These are phyloP conservation scores for Drosophila rhopaloa DNA, from an alignment of 1,140 invertebrate species.

Conservation along the genomic window DNA sequence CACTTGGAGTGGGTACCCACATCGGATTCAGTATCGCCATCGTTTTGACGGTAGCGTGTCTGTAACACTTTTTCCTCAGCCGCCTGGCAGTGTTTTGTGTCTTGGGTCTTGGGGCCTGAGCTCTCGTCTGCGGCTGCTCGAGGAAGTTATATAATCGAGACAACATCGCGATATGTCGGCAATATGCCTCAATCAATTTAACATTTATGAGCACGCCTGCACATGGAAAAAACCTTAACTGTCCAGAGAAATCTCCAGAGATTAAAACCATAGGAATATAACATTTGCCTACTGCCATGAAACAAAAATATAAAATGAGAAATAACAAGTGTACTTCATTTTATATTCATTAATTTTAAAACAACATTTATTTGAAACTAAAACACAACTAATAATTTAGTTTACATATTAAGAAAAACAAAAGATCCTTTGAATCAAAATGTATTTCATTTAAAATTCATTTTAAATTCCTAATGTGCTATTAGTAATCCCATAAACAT, in stretches of 20 bases:
- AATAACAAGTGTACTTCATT: too few relatives aligned
- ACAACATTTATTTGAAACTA: too few relatives aligned
- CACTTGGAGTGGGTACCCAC: slow-evolving; percentile 16
- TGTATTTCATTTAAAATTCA: too few relatives aligned
- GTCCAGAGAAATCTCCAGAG: too few relatives aligned
- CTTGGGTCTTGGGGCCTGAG: slow-evolving; percentile 10
- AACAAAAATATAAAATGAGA: not conserved
- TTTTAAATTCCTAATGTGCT: too few relatives aligned
- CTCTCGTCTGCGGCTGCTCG: slow-evolving; percentile 31
- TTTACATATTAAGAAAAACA: too few relatives aligned
- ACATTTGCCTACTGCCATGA: too few relatives aligned
- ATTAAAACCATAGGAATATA: too few relatives aligned
- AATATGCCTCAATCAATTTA: slow-evolving; percentile 78
- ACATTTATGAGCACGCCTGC: slow-evolving; percentile 68
- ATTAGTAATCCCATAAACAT: too few relatives aligned
- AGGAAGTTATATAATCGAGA: slow-evolving; percentile 80
- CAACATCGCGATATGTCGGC: slow-evolving; percentile 62
- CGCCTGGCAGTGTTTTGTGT: slow-evolving; percentile 41
- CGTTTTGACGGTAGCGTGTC: slow-evolving; percentile 74
- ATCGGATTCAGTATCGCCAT: slow-evolving; percentile 44
- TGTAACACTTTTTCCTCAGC: slow-evolving; percentile 69
- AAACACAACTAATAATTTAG: too few relatives aligned
- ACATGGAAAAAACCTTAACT: not conserved
- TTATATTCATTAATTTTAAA: too few relatives aligned
- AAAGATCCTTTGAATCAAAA: too few relatives aligned